These are phyloP conservation scores for Hyalella azteca DNA, from an alignment of 2,888 invertebrate genomes.

Conservation along the genomic window DNA sequence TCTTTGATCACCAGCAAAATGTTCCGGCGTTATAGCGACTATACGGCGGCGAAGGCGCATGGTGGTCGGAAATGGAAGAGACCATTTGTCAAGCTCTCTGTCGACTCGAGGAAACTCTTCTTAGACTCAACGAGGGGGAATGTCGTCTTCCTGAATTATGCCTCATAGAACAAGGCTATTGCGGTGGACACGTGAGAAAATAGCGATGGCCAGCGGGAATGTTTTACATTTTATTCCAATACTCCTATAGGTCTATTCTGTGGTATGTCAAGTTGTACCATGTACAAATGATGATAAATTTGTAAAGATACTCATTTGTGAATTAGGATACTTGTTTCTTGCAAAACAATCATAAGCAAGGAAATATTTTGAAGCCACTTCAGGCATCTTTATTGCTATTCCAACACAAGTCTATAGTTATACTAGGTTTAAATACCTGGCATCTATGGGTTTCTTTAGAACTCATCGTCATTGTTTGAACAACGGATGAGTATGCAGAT, in stretches of 20 bases:
- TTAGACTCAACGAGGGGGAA: conserved; percentile 26
- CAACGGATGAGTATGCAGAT: too few species aligned
- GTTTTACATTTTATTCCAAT: not conserved
- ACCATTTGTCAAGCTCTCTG: conserved; percentile 11
- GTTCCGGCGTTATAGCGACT: not conserved
- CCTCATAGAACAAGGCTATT: conserved; percentile 19
- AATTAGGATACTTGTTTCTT: not conserved
- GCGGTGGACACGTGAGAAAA: not conserved
- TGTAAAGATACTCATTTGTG: not conserved
- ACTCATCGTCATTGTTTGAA: too few species aligned
- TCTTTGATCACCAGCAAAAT: not conserved
- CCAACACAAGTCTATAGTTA: too few species aligned
- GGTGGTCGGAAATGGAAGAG: conserved; percentile 19
- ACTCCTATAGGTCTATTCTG: too few species aligned
- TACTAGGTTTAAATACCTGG: too few species aligned
- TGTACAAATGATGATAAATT: not conserved
- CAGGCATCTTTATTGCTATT: too few species aligned
- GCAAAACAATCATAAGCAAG: not conserved
- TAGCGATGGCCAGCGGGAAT: not conserved
- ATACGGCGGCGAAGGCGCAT: not conserved
- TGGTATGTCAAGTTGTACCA: not conserved
- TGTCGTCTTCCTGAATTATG: not conserved
- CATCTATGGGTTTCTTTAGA: too few species aligned
- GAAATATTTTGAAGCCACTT: too few species aligned
- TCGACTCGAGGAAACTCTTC: conserved; percentile 18